Percentiles rank a stretch among this genome's conserved stretches.
Evolutionary conservation across 2,797 vertebrate species (phyloP).

Genomic region (Thalassophryne amazonica): DNA sequence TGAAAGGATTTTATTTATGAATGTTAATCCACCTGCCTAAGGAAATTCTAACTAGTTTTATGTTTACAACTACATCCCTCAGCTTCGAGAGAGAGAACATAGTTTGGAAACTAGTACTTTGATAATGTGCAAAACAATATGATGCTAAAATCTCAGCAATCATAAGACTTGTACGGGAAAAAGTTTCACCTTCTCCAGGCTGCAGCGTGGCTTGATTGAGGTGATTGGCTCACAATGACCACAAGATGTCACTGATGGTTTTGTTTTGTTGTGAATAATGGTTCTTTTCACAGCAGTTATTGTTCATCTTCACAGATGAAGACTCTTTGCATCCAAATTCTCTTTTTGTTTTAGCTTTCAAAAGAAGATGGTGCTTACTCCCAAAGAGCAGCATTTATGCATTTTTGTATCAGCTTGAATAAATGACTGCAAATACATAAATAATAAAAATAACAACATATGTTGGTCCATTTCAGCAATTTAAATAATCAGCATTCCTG

Average conservation of each 20-base stretch:
- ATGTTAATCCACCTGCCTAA: constrained; percentile 1
- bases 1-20: constrained; percentile 1
- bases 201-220: constrained; percentile 20
- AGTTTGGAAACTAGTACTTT: neutral
- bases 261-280: neutral
- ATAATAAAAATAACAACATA: neutral
- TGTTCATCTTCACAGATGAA: neutral
- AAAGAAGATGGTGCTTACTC: constrained; percentile 5
- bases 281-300: neutral
- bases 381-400: neutral
- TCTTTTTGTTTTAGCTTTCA: neutral
- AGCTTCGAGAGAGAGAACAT: neutral
- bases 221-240: neutral
- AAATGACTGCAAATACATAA: neutral
- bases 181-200: constrained; percentile 14
- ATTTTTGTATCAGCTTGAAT: neutral
- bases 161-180: no score
- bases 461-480: neutral
- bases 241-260: neutral
- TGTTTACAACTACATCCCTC: neutral
- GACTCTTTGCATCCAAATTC: neutral
- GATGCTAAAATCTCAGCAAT: neutral
- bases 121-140: constrained; percentile 5
- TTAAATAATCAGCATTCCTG: constrained; percentile 6
- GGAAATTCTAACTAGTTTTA: constrained; percentile 2